Percentiles rank a stretch among this genome's conserved stretches.
Conservation (phyloP, 1,140 invertebrate species). For the Leptinotarsa undecemlineata region DNA sequence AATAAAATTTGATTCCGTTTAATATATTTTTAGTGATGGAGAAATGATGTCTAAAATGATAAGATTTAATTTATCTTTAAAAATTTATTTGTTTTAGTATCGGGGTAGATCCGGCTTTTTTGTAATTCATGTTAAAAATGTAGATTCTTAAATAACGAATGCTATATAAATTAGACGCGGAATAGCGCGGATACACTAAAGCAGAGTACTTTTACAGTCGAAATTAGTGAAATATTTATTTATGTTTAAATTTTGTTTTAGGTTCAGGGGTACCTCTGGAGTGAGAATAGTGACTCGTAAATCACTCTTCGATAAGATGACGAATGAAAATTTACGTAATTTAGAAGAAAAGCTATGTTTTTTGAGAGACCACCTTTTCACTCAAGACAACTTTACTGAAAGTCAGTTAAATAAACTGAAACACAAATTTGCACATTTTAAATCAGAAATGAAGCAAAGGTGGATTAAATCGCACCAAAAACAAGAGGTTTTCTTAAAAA, state of each 20-base stretch:
- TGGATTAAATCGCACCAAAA: conserved; percentile 41
- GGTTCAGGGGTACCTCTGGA: conserved; percentile 5
- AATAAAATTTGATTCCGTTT: too few relatives aligned
- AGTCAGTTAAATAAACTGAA: conserved; percentile 25
- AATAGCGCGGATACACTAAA: too few relatives aligned
- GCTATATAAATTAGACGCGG: too few relatives aligned
- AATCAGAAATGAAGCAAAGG: conserved; percentile 40
- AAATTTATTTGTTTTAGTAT: too few relatives aligned
- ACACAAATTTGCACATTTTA: conserved; percentile 21
- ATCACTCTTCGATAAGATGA: conserved; percentile 7
- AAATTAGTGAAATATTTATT: too few relatives aligned
- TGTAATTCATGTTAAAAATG: too few relatives aligned
- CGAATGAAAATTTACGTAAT: conserved; percentile 20
- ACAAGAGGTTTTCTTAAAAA: conserved; percentile 39
- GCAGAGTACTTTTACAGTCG: too few relatives aligned
- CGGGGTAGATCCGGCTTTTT: too few relatives aligned
- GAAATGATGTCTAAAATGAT: too few relatives aligned
- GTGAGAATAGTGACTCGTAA: conserved; percentile 16
- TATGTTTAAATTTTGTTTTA: conserved; percentile 2
- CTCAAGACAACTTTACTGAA: conserved; percentile 16
- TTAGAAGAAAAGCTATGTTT: conserved; percentile 13
- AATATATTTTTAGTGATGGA: too few relatives aligned
- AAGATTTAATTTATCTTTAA: too few relatives aligned
- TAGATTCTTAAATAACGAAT: too few relatives aligned
- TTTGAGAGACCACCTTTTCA: conserved; percentile 11